Evolutionary conservation across 2,113 vertebrate species (phyloP), one percentile per base, ranked within the genome.

Genomic region (Laticauda colubrina): DNA sequence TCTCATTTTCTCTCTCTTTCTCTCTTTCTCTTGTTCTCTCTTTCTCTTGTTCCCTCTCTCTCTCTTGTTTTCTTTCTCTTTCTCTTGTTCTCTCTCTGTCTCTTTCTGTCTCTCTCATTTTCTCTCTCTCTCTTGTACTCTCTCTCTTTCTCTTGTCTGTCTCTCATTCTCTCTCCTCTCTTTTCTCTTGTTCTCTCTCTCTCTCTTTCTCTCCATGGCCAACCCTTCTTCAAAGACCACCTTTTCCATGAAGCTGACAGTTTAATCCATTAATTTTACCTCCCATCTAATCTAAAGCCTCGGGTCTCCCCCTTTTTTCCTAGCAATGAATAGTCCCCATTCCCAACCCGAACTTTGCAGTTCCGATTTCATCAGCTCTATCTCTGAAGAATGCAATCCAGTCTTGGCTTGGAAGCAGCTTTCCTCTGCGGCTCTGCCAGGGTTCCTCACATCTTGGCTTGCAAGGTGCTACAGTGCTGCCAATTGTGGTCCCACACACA

Each of bases 361-460:
- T 57, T 85, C 29, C 24, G 12, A 56, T 23, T 43, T 48, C 61
- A 86, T 34, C 51, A 26, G 29, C 7, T 64, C 24, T 14, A 15
- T 59, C 43, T 61, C 21, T 12, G 21, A 86, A 90, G 92, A 93
- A 59, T 85, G 88, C 54, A 86, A 51, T 24, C 57, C 21, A 20
- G 43, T 53, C 88, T 85, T 89, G 88, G 88, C 92, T 45, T 85
- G 88, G 20, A 12, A 61, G 88, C 43, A 11, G 48, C 29, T 56
- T 81, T 85, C 64, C 91, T 92, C 26, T 21, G 8, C 18, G 23
- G 39, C 10, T 18, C 64, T 85, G 92, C 92, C 92, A 93, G 88
- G 69, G 39, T n/a, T 85, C 26, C 57, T 93, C 43, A 39, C 88
- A 43, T 90, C 92, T 75, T 89, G 92, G 55, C 92, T 93, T 57